Conservation (phyloP, 2,888 invertebrate species). For the Synergus umbraculus region DNA sequence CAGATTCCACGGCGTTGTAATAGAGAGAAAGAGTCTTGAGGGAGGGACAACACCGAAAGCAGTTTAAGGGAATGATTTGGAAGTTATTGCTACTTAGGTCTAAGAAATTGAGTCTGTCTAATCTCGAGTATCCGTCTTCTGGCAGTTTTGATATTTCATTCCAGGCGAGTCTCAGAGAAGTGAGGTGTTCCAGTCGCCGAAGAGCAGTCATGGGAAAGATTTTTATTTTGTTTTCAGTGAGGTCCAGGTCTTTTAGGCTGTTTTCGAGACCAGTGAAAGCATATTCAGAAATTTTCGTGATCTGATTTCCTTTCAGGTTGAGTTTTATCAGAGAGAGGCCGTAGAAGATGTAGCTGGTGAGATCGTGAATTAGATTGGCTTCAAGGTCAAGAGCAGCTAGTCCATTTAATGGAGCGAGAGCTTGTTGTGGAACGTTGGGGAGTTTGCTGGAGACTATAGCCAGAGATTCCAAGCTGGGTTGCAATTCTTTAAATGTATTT, state of each 20-base stretch:
- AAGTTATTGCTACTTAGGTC: conserved; percentile 93
- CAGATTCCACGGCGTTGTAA: conserved; percentile 88
- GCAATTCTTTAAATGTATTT: conserved; percentile 71
- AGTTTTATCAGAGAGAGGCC: conserved; percentile 89
- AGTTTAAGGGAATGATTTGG: conserved; percentile 85
- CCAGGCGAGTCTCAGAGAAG: conserved; percentile 82
- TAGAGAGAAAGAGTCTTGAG: conserved; percentile 89
- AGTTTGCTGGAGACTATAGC: conserved; percentile 87
- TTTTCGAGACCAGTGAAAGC: conserved; percentile 89
- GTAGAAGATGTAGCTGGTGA: conserved; percentile 92
- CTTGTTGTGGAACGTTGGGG: conserved; percentile 87
- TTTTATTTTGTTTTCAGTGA: conserved; percentile 91
- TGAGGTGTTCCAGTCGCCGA: conserved; percentile 85
- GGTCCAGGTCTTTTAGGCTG: conserved; percentile 88
- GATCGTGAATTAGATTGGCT: conserved; percentile 89
- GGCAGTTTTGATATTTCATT: conserved; percentile 83
- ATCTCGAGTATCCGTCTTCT: conserved; percentile 84
- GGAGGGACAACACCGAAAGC: conserved; percentile 89
- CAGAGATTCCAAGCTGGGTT: conserved; percentile 83
- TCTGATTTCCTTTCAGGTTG: conserved; percentile 90
- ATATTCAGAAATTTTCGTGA: conserved; percentile 89
- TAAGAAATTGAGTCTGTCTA: conserved; percentile 86
- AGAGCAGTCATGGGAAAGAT: conserved; percentile 90
- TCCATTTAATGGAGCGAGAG: conserved; percentile 85
- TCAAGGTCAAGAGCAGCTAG: conserved; percentile 89